A percentile compares a stretch with the other conserved stretches of the same genome.
phyloP scores from a whole-genome alignment of 2,888 invertebrate species.

The Thelaira solivaga region DNA sequence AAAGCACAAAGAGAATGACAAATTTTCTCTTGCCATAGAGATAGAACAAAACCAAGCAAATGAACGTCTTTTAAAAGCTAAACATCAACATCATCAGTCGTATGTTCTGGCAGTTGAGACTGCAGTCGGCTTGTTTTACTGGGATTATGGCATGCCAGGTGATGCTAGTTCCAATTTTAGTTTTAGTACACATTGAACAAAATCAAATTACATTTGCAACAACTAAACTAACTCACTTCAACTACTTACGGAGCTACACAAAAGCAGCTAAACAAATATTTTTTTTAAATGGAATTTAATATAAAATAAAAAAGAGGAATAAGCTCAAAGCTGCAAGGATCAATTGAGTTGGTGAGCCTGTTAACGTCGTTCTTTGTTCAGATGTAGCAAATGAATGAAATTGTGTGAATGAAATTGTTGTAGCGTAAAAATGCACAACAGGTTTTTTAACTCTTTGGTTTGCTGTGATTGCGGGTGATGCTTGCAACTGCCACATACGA shows the following conservation, averaged over 20 bases:
- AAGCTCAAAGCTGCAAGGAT: slow-evolving; percentile 24
- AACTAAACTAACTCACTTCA: background rate
- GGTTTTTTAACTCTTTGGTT: slow-evolving; percentile 21
- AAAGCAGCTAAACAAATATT: too few relatives aligned
- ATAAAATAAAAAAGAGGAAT: too few relatives aligned
- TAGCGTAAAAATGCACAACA: slow-evolving; percentile 41
- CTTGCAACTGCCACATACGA: slow-evolving; percentile 17
- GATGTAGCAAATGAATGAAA: slow-evolving; percentile 42
- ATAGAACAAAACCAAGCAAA: slow-evolving; percentile 75
- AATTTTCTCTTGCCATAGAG: slow-evolving; percentile 63
- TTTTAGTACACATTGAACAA: slow-evolving; percentile 32
- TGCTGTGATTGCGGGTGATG: slow-evolving; percentile 4
- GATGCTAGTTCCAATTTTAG: slow-evolving; percentile 43
- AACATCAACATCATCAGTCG: slow-evolving; percentile 37
- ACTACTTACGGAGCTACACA: background rate
- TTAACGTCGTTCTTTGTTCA: slow-evolving; percentile 2
- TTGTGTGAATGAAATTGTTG: slow-evolving; percentile 42
- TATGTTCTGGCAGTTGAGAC: slow-evolving; percentile 70
- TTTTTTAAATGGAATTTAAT: too few relatives aligned
- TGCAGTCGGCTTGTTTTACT: slow-evolving; percentile 72
- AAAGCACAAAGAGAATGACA: background rate
- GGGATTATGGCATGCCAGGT: slow-evolving; percentile 65
- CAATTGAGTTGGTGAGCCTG: background rate
- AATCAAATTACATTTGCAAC: background rate
- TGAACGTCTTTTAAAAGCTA: slow-evolving; percentile 66